A percentile compares a stretch with the other conserved stretches of the same genome.
phyloP scores from a whole-genome alignment of 2,113 vertebrate genomes.

The Hippocampus guttulatus region DNA sequence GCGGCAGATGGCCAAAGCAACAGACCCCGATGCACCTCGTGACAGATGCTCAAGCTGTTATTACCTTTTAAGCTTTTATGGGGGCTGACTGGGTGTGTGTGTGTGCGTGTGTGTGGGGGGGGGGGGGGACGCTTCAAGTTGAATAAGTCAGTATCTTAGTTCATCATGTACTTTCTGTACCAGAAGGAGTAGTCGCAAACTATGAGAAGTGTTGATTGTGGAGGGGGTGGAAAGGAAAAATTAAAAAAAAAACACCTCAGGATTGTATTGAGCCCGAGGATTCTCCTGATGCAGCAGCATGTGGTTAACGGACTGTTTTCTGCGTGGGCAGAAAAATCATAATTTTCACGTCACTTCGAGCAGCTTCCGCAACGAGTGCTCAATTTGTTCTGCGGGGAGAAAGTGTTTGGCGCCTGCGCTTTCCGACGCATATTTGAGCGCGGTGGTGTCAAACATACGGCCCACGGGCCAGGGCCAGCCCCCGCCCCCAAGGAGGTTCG shows the following conservation, averaged over 20 bases:
- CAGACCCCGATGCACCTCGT: slow-evolving; percentile 16
- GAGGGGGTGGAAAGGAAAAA: background rate
- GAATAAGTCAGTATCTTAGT: slow-evolving; percentile 16
- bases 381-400: slow-evolving; percentile 35
- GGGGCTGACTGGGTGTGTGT: background rate
- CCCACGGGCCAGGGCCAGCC: too few species aligned
- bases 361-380: slow-evolving; percentile 45
- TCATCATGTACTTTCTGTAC: slow-evolving; percentile 12
- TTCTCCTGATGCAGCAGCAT: slow-evolving; percentile 49
- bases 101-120: too few species aligned
- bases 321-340: slow-evolving; percentile 38
- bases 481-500: too few species aligned
- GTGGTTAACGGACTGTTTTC: slow-evolving; percentile 57
- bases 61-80: slow-evolving; percentile 6
- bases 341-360: slow-evolving; percentile 54
- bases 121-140: background rate
- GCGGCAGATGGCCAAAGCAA: slow-evolving; percentile 30
- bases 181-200: slow-evolving; percentile 16
- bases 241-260: slow-evolving; percentile 17
- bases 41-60: slow-evolving; percentile 34
- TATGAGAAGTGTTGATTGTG: slow-evolving; percentile 22
- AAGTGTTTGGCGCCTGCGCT: slow-evolving; percentile 9
- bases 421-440: slow-evolving; percentile 41
- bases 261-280: slow-evolving; percentile 28
- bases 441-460: background rate